These are phyloP conservation scores for Neomonachus schauinslandi DNA, from an alignment of 2,113 vertebrate species.

Conservation along the genomic window DNA sequence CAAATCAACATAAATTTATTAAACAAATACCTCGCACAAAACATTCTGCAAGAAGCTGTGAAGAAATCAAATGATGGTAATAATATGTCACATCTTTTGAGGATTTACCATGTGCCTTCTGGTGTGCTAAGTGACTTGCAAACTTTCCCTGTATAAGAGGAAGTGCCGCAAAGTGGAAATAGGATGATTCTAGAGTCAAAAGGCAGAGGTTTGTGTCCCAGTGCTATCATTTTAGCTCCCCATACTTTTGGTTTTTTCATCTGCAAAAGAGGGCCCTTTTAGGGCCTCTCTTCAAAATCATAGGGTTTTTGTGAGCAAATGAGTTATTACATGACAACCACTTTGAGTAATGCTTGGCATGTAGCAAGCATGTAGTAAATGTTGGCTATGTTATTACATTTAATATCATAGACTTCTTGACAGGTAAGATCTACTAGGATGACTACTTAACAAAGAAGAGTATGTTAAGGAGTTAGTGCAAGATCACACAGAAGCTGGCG, in stretches of 20 bases:
- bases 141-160: neutral
- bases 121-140: neutral
- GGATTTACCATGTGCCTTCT: neutral
- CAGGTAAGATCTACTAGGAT: neutral
- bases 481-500: neutral
- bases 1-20: slow-evolving; percentile 68
- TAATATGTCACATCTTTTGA: neutral
- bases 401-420: neutral
- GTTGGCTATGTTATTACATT: neutral
- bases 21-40: slow-evolving; percentile 50
- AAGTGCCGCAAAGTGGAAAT: neutral
- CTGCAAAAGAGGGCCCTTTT: neutral
- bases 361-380: neutral
- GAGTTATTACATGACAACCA: neutral
- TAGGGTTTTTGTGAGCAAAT: neutral
- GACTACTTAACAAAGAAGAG: neutral
- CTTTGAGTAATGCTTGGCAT: neutral
- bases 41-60: slow-evolving; percentile 39
- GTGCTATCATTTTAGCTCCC: too few species aligned
- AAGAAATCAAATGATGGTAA: slow-evolving; percentile 34
- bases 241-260: neutral
- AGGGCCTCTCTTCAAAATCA: neutral
- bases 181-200: neutral
- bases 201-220: neutral
- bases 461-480: neutral